Evolutionary conservation across 2,113 vertebrate genomes (phyloP), one percentile per base, ranked within the genome.

Genomic region (Panthera leo): DNA sequence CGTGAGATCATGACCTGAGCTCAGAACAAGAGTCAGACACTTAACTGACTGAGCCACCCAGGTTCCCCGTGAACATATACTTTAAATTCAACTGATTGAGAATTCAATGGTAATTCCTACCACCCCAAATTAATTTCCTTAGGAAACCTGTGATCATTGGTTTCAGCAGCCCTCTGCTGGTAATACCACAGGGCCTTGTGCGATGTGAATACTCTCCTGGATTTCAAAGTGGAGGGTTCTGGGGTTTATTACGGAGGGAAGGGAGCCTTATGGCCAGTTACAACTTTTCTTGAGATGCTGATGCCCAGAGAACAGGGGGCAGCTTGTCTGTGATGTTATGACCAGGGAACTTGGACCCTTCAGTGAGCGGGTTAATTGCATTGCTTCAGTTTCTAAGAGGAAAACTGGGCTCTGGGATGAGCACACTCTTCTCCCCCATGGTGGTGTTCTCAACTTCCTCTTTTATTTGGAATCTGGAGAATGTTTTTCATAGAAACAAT

Each of bases 381-480:
- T 75, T 18, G 16, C 55, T 51, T 80, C 21, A n/a, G 25, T 42
- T 71, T 67, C 70, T 45, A 25, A 89, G 23, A 48, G 39, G 39
- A 75, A 42, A 84, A n/a, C 10, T 0, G 12, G 3, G 29, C 2
- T 21, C 19, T 70, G 73, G 39, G 9, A 5, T 55, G 11, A 42
- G 42, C 6, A 6, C 1, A 12, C 4, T 34, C 6, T 48, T 39
- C 51, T 76, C 3, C 19, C 36, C 39, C 7, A 0, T 11, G 21
- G 2, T 68, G 25, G 1, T 16, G 21, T 27, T 36, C 36, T 91
- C 9, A 75, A 25, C 29, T 45, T 70, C 21, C 87, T 71, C 91
- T 92, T 95, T 93, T 93, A 23, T 67, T 80, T 70, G 71, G 39
- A 65, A 42, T 48, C 76, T 13, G 23, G 75, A 85, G 42, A 25